Conservation (phyloP, 2,888 invertebrate genomes). For the Drosophila borborema region DNA sequence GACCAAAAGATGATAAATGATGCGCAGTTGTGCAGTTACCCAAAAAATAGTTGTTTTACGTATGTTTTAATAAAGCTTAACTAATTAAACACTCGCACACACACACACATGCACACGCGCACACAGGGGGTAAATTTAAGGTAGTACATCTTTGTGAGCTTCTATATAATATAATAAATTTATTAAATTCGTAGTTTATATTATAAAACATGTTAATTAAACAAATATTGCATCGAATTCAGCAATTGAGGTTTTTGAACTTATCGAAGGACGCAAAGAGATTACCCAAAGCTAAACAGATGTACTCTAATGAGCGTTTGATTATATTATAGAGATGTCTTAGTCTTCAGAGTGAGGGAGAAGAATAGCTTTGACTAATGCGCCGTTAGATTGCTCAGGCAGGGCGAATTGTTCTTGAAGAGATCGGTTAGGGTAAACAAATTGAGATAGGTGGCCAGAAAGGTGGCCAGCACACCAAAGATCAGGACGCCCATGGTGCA, state of each 20-base stretch:
- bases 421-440: constrained; percentile 88
- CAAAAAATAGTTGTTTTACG: constrained; percentile 61
- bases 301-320: constrained; percentile 35
- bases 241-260: constrained; percentile 64
- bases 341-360: constrained; percentile 17
- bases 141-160: constrained; percentile 47
- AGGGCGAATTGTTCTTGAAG: constrained; percentile 90
- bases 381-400: constrained; percentile 87
- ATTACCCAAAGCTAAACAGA: constrained; percentile 12
- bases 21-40: constrained; percentile 73
- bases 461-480: constrained; percentile 88
- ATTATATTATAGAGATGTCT: constrained; percentile 31
- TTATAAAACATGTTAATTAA: constrained; percentile 58
- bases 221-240: constrained; percentile 61
- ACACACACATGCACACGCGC: neutral
- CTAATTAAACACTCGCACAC: constrained; percentile 63
- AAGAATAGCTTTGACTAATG: constrained; percentile 35
- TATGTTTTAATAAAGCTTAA: constrained; percentile 79
- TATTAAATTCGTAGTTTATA: constrained; percentile 71
- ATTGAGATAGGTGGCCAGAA: constrained; percentile 90
- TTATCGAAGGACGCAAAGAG: constrained; percentile 60
- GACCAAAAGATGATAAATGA: constrained; percentile 72
- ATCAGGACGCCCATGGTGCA: constrained; percentile 87
- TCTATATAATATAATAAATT: constrained; percentile 56
- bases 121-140: neutral